Conservation (phyloP, 1,140 invertebrate genomes). For the Cyrtorhinus lividipennis region DNA sequence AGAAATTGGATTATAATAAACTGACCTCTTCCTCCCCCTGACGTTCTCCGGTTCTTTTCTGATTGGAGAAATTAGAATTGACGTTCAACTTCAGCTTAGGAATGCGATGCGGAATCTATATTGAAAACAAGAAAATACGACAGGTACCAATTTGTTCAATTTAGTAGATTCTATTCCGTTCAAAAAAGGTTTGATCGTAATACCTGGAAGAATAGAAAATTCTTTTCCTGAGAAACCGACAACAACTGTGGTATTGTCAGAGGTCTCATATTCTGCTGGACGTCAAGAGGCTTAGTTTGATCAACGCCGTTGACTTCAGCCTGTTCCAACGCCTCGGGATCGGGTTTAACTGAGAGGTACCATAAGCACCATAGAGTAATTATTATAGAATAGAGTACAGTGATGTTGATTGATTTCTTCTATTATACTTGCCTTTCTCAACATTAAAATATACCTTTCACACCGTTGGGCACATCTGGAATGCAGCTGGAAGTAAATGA, state of each 20-base stretch:
- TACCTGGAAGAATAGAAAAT: background rate
- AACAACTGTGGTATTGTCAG: background rate
- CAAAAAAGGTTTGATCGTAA: too few species aligned
- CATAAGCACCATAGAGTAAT: background rate
- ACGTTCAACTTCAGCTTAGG: background rate
- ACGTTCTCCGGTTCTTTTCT: background rate
- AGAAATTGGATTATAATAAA: too few species aligned
- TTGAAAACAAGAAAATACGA: too few species aligned
- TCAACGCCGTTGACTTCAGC: background rate
- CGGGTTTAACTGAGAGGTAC: background rate
- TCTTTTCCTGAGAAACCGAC: background rate
- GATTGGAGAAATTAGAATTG: background rate
- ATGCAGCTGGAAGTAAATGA: background rate
- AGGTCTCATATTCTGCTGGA: background rate
- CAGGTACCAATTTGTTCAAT: too few species aligned
- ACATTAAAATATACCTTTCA: conserved; percentile 2
- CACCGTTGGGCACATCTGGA: background rate
- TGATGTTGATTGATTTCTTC: too few species aligned
- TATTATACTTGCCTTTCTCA: too few species aligned
- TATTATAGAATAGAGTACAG: too few species aligned
- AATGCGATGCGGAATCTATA: background rate
- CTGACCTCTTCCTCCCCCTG: background rate
- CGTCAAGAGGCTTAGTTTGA: background rate
- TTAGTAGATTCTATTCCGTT: too few species aligned
- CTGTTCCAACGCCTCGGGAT: background rate